These are phyloP conservation scores for Hafferia zeledoni DNA, from an alignment of 2,797 vertebrate genomes.

Conservation along the genomic window DNA sequence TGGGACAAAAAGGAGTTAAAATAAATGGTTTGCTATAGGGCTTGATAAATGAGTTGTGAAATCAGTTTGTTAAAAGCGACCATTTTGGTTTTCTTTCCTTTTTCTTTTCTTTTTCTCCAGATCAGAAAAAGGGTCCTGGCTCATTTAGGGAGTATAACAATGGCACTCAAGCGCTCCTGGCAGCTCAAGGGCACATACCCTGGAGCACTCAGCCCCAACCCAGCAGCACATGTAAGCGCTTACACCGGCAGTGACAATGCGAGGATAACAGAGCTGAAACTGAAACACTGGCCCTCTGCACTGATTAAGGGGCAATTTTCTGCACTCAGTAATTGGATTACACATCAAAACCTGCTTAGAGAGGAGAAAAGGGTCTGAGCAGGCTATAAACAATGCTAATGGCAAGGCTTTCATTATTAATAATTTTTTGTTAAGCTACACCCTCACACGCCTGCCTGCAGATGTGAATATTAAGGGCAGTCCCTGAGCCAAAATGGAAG, in stretches of 20 bases:
- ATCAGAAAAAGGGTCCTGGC: not conserved
- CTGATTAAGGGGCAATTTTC: not conserved
- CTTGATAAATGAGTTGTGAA: conserved; percentile 47
- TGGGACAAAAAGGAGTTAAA: conserved; percentile 1
- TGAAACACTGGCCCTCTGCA: accelerated
- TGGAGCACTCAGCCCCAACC: not conserved
- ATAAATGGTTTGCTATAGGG: conserved; percentile 34
- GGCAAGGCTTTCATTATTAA: not conserved
- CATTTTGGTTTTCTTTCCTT: not conserved
- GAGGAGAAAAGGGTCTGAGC: not conserved
- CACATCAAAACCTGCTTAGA: not conserved
- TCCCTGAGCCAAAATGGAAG: not conserved
- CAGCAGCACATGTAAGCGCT: not conserved
- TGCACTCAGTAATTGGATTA: not conserved
- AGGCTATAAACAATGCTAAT: not conserved
- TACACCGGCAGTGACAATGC: accelerated
- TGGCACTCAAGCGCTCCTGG: not conserved
- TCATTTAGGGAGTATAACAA: not conserved
- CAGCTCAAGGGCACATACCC: not conserved
- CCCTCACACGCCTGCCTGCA: not conserved
- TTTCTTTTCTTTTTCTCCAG: not conserved
- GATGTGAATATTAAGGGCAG: not conserved
- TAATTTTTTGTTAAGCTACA: not conserved
- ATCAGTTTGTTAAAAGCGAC: not conserved
- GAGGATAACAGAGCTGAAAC: not conserved